Evolutionary conservation across 2,888 invertebrate genomes (phyloP).

Genomic region (Epicampocera succincta): DNA sequence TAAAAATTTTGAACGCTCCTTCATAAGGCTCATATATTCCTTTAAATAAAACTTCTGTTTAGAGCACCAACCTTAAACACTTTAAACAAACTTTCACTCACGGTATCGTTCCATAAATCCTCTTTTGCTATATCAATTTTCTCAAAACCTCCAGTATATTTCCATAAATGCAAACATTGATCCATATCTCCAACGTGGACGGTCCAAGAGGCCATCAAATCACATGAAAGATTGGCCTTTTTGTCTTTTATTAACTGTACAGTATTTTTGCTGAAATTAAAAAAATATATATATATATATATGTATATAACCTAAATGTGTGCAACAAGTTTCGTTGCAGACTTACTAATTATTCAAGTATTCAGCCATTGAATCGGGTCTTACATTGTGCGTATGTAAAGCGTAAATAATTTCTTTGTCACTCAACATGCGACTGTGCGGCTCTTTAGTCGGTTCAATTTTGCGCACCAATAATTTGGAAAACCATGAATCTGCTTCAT

Average conservation of each 20-base stretch:
- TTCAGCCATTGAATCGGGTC: constrained; percentile 92
- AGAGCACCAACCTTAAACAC: too few relatives aligned
- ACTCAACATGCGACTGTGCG: constrained; percentile 97
- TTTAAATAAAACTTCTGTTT: constrained; percentile 76
- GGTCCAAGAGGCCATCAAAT: constrained; percentile 97
- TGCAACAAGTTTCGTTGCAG: background rate
- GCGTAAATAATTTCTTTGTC: constrained; percentile 98
- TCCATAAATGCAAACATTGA: constrained; percentile 98
- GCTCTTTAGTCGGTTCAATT: constrained; percentile 96
- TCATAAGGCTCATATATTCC: constrained; percentile 88
- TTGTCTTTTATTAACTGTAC: constrained; percentile 89
- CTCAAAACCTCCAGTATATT: constrained; percentile 95
- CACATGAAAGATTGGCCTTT: constrained; percentile 88
- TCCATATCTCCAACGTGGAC: constrained; percentile 95
- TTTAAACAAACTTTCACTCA: constrained; percentile 76
- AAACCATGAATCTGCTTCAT: constrained; percentile 88
- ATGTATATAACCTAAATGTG: background rate
- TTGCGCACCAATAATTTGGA: constrained; percentile 93
- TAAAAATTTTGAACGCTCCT: constrained; percentile 89
- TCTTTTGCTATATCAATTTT: constrained; percentile 90
- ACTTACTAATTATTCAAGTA: constrained; percentile 96
- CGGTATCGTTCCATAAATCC: constrained; percentile 86
- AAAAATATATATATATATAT: background rate
- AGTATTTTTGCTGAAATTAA: constrained; percentile 86
- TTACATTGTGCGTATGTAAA: constrained; percentile 96